Conservation (phyloP, 2,797 vertebrate species). For the Falco cherrug region DNA sequence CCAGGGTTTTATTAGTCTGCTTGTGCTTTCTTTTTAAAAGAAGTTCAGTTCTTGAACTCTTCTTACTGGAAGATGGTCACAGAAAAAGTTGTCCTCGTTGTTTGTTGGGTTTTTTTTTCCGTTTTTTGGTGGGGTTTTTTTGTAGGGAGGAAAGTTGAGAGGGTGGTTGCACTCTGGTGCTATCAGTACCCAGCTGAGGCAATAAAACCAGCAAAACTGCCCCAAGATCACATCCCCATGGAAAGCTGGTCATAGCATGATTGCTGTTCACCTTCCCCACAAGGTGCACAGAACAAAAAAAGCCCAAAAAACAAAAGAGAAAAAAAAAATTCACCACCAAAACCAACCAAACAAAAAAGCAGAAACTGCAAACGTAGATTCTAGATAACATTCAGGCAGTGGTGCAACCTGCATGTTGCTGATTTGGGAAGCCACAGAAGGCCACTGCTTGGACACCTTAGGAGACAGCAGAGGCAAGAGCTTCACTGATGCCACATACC, state of each 20-base stretch:
- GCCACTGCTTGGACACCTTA: not conserved
- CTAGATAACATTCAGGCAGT: not conserved
- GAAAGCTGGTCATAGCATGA: not conserved
- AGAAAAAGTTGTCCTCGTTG: not conserved
- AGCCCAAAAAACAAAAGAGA: not conserved
- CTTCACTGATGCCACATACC: not conserved
- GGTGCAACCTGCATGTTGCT: accelerated
- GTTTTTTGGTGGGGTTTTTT: not conserved
- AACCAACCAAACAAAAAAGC: not conserved
- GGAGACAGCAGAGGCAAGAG: not conserved
- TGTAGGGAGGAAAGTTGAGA: not conserved
- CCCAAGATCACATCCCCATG: not conserved
- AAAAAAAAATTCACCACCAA: too few relatives aligned
- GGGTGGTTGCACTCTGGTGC: not conserved
- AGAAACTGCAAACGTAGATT: not conserved
- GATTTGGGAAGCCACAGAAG: not conserved
- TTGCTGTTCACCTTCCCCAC: not conserved
- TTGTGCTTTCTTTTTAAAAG: not conserved
- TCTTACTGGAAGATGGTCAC: not conserved
- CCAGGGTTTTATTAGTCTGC: not conserved
- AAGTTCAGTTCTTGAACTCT: not conserved
- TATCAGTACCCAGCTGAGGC: not conserved
- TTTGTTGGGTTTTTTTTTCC: too few relatives aligned
- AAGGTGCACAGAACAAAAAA: not conserved
- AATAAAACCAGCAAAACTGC: not conserved